These are phyloP conservation scores for Sipha flava DNA, from an alignment of 1,140 invertebrate genomes.

Conservation along the genomic window DNA sequence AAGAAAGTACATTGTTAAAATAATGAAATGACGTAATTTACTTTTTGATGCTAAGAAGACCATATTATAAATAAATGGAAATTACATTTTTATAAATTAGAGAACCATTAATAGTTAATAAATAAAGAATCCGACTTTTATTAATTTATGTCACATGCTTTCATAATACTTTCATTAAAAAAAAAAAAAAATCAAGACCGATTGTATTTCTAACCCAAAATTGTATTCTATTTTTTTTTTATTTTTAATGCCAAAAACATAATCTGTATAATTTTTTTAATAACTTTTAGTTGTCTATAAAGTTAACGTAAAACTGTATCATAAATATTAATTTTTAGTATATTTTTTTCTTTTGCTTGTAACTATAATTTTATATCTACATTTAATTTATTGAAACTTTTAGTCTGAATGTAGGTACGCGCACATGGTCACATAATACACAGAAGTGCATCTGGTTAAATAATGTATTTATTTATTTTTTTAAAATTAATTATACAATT, in stretches of 20 bases:
- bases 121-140: background rate
- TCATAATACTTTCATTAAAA: background rate
- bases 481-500: too few species aligned
- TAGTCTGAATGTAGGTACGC: too few species aligned
- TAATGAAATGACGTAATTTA: background rate
- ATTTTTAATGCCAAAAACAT: background rate
- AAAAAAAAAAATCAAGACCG: background rate
- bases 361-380: too few species aligned
- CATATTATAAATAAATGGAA: background rate
- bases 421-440: too few species aligned
- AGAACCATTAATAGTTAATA: background rate
- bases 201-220: background rate
- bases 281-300: too few species aligned
- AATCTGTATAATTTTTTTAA: too few species aligned
- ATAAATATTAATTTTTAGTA: too few species aligned
- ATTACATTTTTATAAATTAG: background rate
- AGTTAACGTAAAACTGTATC: too few species aligned
- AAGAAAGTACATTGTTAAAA: slow-evolving; percentile 8
- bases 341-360: too few species aligned
- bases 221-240: background rate
- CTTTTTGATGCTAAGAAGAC: background rate
- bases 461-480: too few species aligned
- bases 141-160: background rate
- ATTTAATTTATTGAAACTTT: too few species aligned
- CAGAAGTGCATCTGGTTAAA: too few species aligned